Percentiles rank a stretch among this genome's conserved stretches.
Conservation (phyloP, 2,797 vertebrate genomes). For the Scomberomorus guttatus region DNA sequence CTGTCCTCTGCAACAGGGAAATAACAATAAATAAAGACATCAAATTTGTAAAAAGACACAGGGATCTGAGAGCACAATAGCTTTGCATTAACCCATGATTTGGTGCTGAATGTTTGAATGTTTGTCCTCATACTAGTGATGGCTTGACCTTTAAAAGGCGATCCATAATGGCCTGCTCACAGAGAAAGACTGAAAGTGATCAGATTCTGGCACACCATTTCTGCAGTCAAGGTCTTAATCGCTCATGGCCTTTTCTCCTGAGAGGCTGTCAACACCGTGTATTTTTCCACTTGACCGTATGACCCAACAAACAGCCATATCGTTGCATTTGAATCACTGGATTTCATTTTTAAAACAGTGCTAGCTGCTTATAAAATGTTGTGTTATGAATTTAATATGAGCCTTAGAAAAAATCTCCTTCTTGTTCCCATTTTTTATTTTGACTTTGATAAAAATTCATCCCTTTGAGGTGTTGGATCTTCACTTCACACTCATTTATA, state of each 20-base stretch:
- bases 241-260: conserved; percentile 55
- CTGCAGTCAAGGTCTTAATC: conserved; percentile 58
- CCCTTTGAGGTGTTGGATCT: background rate
- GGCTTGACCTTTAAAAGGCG: conserved; percentile 67
- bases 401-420: background rate
- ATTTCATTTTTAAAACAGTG: conserved; percentile 1
- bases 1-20: background rate
- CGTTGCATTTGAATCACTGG: background rate
- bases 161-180: conserved; percentile 59
- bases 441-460: background rate
- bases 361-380: background rate
- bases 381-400: conserved; percentile 2
- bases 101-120: conserved; percentile 42
- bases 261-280: conserved; percentile 53
- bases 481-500: background rate
- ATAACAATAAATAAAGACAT: conserved; percentile 22
- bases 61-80: conserved; percentile 15
- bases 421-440: background rate
- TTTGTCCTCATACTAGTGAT: conserved; percentile 47
- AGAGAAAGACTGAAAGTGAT: conserved; percentile 51
- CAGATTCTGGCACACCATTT: conserved; percentile 26
- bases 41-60: conserved; percentile 11
- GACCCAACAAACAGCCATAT: conserved; percentile 19
- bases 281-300: conserved; percentile 45
- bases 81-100: conserved; percentile 27